Evolutionary conservation across 2,888 invertebrate species (phyloP), one percentile per base, ranked within the genome.

Genomic region (Habrosyne pyritoides): DNA sequence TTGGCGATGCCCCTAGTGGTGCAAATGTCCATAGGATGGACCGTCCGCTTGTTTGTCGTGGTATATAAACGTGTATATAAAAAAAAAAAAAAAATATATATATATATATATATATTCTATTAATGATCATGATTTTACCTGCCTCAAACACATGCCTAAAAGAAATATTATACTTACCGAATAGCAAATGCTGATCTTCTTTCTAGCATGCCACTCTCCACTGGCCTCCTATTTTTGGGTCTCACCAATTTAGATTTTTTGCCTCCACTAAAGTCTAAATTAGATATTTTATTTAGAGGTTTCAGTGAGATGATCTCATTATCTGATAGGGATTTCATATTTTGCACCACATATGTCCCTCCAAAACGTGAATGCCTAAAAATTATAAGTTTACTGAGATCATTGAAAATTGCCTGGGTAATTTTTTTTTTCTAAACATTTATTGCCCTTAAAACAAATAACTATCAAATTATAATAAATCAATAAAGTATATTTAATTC

Each of bases 251-350:
- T 91, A 0, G 85, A 80, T 59, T 88, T 89, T 79, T 95, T 96
- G 53, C 94, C 94, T 49, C 93, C 93, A 83, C 96, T 96, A 69
- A 99, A 97, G 77, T 96, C 95, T 68, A 99, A 89, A 56, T 95
- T 94, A 46, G 95, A 94, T 57, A 97, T 94, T 79, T 96, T 96
- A 71, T 95, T 95, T 54, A 98, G 89, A 2, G 98, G 96, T 83
- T 97, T 98, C 83, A 98, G 96, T 79, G 96, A 97, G 72, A 99
- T 97, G 59, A 98, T 91, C 77, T 98, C 97, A 75, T 96, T 96
- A 64, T 98, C 96, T 66, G 97, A 96, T 77, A 99, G 96, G 21
- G 99, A 98, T 87, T 98, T 98, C 94, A 99, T 95, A 82, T 99
- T 98, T 83, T 96, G 95, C 18, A 99, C 95, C 0, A 97, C 96